Base-by-base conservation (phyloP, 1,140 invertebrate species). In the Megalopta genalis region DNA sequence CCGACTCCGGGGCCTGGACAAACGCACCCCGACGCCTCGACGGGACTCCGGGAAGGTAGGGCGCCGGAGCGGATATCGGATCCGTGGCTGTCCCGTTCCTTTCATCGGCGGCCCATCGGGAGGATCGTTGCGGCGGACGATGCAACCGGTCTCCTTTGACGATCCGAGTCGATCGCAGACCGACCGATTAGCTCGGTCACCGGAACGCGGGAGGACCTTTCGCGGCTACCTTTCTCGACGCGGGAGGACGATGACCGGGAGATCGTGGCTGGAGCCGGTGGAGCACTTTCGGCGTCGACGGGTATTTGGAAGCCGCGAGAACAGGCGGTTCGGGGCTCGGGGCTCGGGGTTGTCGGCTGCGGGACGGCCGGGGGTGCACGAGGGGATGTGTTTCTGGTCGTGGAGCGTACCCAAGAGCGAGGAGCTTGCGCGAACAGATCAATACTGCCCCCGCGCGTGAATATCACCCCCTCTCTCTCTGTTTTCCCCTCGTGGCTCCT, bases 391-490 rank as follows among this genome's bases (percentile, higher is more conserved):
- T n/a, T 52, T 83, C 80, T 74, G 71, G 62, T 42, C 54, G 67
- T 72, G 37, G 74, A 81, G 78, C 78, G 75, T 86, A 84, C 84
- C 84, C 88, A 87, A 89, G 90, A 86, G 88, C 85, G 85, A 84
- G 82, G 91, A 92, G 90, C 91, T 92, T 92, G 91, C 91, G 91
- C 91, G 91, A 86, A 90, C 86, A 89, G 90, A 92, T 92, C 91
- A 92, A 92, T 92, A 92, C 91, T 83, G 73, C 86, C 87, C 87
- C 89, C 71, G 88, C 90, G 89, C 90, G 88, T 91, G 90, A 89
- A 91, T 90, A 68, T 85, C 42, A 68, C 80, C 14, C 82, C 74
- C 67, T 68, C 67, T 88, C 67, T 68, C 67, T 88, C 82, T 81
- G 74, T 83, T 77, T 71, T 77, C 72, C 32, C 27, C 71, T 21